Percentiles rank a stretch among this genome's conserved stretches.
Conservation (phyloP, 2,888 invertebrate species). For the Netelia inedita region DNA sequence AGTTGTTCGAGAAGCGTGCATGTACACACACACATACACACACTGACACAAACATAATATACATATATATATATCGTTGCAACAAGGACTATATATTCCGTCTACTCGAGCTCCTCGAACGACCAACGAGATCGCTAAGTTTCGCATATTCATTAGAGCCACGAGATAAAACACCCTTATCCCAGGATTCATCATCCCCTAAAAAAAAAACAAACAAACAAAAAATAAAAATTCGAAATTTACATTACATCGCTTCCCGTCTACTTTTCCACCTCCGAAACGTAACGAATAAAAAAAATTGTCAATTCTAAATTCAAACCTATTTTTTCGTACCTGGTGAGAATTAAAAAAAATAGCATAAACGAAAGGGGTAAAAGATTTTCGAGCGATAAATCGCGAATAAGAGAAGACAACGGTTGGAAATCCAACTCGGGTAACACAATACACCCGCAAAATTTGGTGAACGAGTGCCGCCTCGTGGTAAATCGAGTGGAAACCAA, state of each 20-base stretch:
- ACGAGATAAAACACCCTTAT: constrained; percentile 22
- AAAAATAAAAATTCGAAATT: not conserved
- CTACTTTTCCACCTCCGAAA: not conserved
- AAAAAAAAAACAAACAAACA: not conserved
- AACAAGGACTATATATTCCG: constrained; percentile 37
- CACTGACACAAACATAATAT: not conserved
- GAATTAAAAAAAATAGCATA: not conserved
- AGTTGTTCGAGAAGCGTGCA: constrained; percentile 68
- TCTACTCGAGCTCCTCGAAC: constrained; percentile 26
- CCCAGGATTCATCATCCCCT: not conserved
- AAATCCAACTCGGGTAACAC: constrained; percentile 79
- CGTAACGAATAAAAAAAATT: not conserved
- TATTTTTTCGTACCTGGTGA: not conserved
- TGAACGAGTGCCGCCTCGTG: constrained; percentile 73
- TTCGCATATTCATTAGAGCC: constrained; percentile 80
- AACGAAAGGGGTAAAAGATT: not conserved
- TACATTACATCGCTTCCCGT: too few species aligned
- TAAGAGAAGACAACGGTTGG: constrained; percentile 16
- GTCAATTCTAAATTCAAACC: not conserved
- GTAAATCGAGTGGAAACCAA: constrained; percentile 80
- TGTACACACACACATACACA: constrained; percentile 15
- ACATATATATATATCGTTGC: constrained; percentile 8
- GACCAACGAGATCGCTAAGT: constrained; percentile 52
- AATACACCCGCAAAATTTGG: constrained; percentile 75
- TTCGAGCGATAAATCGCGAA: constrained; percentile 1